Evolutionary conservation across 2,113 vertebrate genomes (phyloP), one percentile per base, ranked within the genome.

Genomic region (Neoarius graeffei): DNA sequence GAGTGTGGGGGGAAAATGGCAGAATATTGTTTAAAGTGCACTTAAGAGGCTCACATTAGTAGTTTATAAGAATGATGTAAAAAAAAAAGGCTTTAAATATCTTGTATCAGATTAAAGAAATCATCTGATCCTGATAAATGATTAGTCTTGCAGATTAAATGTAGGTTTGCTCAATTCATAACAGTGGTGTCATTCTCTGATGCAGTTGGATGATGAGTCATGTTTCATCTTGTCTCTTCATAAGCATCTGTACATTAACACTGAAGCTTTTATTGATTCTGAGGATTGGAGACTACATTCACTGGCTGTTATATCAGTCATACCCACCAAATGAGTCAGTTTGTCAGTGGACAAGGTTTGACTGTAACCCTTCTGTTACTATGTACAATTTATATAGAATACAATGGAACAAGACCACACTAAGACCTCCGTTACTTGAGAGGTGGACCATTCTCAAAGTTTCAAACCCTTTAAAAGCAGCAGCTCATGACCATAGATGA

Each of bases 261-360:
- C 73, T 5, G 73, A 85, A 73, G 83, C 52, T 69, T 85, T 35
- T 73, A 85, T 85, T 85, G 83, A 85, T 57, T 84, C 15, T 56
- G 23, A 30, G 8, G 64, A 15, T 30, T 71, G 25, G 60, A 69
- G 62, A n/a, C 13, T 83, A 7, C 8, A 27, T 42, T 60, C 30
- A 11, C 80, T 81, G 27, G 27, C 1, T 27, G 4, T 57, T 27
- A 0, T 8, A 54, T 79, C 50, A 30, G 25, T 8, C 76, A n/a
- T 17, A n/a, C 76, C 25, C 76, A 54, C 13, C 42, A 76, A 76
- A 76, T 73, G 3, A 2, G 30, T 73, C 7, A 42, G 67, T 30
- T 35, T 23, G 27, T 27, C 15, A 27, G 19, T 30, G 67, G 27
- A 69, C 13, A 69, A 9, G 0, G 60, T 7, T 3, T 66, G 25